A percentile compares a stretch with the other conserved stretches of the same genome.
Conservation (phyloP, 2,113 vertebrate species). For the Amphiprion ocellaris region DNA sequence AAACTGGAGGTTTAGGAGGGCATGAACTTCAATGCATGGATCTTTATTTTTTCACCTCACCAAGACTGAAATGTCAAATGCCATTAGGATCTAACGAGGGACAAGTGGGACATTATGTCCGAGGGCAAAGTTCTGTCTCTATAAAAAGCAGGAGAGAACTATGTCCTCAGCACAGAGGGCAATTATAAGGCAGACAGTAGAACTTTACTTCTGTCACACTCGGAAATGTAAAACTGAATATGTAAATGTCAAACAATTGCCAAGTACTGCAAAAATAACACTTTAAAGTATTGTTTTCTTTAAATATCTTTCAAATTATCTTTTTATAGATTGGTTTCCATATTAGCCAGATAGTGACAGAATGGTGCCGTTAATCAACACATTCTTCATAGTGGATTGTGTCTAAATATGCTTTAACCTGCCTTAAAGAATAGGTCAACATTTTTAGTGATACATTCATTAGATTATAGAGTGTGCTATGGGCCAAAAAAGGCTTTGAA, state of each 20-base stretch:
- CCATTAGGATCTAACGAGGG: constrained; percentile 63
- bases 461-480: too few species aligned
- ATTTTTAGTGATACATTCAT: too few species aligned
- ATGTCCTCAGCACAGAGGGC: constrained; percentile 42
- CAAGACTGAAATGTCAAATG: constrained; percentile 64
- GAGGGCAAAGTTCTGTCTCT: constrained; percentile 54
- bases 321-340: too few species aligned
- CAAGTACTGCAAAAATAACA: too few species aligned
- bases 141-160: constrained; percentile 48
- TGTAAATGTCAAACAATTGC: neutral
- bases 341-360: too few species aligned
- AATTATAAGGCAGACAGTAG: constrained; percentile 35
- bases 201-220: neutral
- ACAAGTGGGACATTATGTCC: constrained; percentile 59
- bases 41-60: constrained; percentile 22
- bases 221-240: neutral
- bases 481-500: too few species aligned
- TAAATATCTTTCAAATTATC: too few species aligned
- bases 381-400: too few species aligned
- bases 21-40: constrained; percentile 9
- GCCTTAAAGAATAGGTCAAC: too few species aligned
- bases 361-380: too few species aligned
- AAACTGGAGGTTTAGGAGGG: constrained; percentile 5
- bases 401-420: too few species aligned
- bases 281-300: too few species aligned